Percentiles rank a stretch among this genome's conserved stretches.
phyloP scores from a whole-genome alignment of 2,113 vertebrate species.

The Nesoenas mayeri region DNA sequence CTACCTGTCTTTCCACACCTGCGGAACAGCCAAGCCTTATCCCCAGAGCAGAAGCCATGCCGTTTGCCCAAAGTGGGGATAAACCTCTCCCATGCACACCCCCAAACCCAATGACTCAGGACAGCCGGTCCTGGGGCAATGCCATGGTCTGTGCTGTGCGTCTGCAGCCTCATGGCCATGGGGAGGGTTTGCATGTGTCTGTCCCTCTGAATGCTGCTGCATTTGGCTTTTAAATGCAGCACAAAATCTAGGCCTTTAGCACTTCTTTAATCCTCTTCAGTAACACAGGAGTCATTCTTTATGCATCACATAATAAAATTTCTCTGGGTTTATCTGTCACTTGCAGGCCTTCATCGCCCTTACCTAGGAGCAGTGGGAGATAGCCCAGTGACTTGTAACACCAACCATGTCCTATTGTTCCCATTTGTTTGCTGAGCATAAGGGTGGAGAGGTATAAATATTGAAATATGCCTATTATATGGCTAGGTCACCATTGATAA shows the following conservation, averaged over 20 bases:
- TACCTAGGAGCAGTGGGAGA: not conserved
- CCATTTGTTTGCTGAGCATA: conserved; percentile 40
- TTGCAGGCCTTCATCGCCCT: conserved; percentile 1
- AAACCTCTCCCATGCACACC: fast-evolving
- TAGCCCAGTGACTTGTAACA: not conserved
- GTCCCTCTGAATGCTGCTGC: not conserved
- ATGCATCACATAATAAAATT: conserved; percentile 7
- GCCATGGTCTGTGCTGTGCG: fast-evolving
- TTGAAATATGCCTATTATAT: conserved; percentile 69
- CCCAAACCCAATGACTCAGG: not conserved
- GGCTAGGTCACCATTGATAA: conserved; percentile 67
- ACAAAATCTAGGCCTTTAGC: not conserved
- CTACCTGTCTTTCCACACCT: not conserved
- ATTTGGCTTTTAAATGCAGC: not conserved
- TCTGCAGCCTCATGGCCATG: fast-evolving
- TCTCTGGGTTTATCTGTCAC: conserved; percentile 14
- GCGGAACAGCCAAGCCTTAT: not conserved
- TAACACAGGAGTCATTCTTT: not conserved
- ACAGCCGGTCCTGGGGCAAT: fast-evolving
- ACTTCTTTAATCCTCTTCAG: conserved; percentile 30
- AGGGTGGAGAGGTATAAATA: conserved; percentile 41
- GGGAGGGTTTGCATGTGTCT: fast-evolving
- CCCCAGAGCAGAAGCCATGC: not conserved
- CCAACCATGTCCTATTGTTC: conserved; percentile 46
- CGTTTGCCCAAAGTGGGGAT: fast-evolving